phyloP scores from a whole-genome alignment of 2,113 vertebrate species.

The Amphilophus citrinellus region DNA sequence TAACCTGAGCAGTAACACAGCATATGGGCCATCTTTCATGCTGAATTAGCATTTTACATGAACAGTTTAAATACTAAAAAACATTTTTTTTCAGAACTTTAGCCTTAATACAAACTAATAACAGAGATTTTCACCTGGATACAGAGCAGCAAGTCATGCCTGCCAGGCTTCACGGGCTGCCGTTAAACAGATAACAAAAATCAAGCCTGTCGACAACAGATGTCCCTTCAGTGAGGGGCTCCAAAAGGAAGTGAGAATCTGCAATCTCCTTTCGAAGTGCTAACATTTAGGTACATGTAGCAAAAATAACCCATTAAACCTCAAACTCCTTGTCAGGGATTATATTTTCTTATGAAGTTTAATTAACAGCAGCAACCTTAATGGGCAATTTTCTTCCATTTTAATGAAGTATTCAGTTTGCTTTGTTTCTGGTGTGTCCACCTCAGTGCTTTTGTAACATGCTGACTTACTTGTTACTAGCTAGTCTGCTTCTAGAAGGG shows the following conservation, averaged over 20 bases:
- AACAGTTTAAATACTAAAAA: neutral
- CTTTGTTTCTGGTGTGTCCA: constrained; percentile 54
- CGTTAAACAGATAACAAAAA: constrained; percentile 31
- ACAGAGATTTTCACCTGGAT: constrained; percentile 6
- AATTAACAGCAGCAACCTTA: constrained; percentile 1
- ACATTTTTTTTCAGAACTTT: neutral
- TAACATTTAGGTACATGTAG: constrained; percentile 5
- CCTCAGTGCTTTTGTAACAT: neutral
- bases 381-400: constrained; percentile 23
- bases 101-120: neutral
- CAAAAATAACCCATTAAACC: constrained; percentile 6
- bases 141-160: neutral
- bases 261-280: neutral
- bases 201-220: constrained; percentile 60
- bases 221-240: constrained; percentile 42
- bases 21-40: neutral
- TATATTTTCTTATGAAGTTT: constrained; percentile 21
- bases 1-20: constrained; percentile 12
- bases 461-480: neutral
- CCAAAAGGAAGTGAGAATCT: constrained; percentile 26
- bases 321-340: neutral
- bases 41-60: neutral
- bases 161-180: neutral
- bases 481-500: neutral
- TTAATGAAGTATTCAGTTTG: constrained; percentile 26